Conservation (phyloP, 2,113 vertebrate species). For the Monarcha castaneiventris region DNA sequence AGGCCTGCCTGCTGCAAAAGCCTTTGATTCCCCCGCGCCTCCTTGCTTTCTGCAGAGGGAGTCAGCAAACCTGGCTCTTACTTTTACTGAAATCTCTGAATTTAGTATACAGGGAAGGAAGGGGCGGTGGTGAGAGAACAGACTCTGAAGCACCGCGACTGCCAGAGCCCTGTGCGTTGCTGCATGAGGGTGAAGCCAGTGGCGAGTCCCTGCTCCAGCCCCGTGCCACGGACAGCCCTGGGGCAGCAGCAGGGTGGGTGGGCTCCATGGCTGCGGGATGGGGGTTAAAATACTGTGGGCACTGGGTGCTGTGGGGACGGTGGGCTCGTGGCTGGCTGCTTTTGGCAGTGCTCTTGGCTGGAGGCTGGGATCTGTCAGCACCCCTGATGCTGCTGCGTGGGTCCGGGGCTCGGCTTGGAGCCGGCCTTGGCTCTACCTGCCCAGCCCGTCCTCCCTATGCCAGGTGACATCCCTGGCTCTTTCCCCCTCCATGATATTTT, state of each 20-base stretch:
- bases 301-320: accelerated
- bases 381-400: not conserved
- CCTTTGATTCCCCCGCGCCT: constrained; percentile 62
- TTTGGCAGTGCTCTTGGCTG: not conserved
- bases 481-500: not conserved
- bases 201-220: not conserved
- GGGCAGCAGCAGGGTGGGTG: not conserved
- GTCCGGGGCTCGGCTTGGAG: accelerated
- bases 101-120: constrained; percentile 58
- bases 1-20: constrained; percentile 56
- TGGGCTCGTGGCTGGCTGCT: not conserved
- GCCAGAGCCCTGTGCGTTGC: not conserved
- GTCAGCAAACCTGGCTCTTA: constrained; percentile 60
- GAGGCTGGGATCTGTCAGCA: not conserved
- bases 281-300: not conserved
- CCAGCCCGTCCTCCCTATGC: not conserved
- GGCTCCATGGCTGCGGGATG: not conserved
- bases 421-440: accelerated
- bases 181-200: not conserved
- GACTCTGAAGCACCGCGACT: not conserved
- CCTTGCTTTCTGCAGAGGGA: constrained; percentile 55
- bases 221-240: accelerated
- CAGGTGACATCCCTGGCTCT: not conserved
- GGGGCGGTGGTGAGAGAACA: constrained; percentile 56
- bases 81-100: constrained; percentile 64